A percentile compares a stretch with the other conserved stretches of the same genome.
Evolutionary conservation across 2,113 vertebrate genomes (phyloP).

Genomic region (Megaceryle maxima): DNA sequence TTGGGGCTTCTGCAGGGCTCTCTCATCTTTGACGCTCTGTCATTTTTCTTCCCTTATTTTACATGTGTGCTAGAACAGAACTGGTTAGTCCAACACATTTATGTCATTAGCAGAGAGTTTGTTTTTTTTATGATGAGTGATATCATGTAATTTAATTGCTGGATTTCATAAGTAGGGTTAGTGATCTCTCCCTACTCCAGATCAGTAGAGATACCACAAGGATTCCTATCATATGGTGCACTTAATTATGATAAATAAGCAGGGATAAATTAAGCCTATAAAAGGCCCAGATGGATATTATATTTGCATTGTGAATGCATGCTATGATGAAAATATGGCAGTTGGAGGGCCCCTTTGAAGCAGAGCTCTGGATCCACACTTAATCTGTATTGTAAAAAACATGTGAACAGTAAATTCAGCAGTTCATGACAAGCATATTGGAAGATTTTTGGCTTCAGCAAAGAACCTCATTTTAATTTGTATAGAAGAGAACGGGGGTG

Average conservation of each 20-base stretch:
- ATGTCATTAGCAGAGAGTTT: conserved; percentile 7
- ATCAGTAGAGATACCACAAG: conserved; percentile 47
- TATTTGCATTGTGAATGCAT: conserved; percentile 33
- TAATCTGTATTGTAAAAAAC: conserved; percentile 42
- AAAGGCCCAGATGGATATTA: conserved; percentile 46
- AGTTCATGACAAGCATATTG: conserved; percentile 19
- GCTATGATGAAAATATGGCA: conserved; percentile 38
- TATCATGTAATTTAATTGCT: conserved; percentile 47
- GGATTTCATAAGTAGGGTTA: conserved; percentile 40
- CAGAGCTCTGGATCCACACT: conserved; percentile 26
- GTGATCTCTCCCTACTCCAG: conserved; percentile 41
- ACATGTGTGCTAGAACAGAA: neutral
- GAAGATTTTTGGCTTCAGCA: neutral
- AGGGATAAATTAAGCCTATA: conserved; percentile 41
- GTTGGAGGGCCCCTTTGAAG: conserved; percentile 36
- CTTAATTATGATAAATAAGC: conserved; percentile 59
- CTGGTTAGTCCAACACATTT: conserved; percentile 23
- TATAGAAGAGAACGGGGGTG: neutral
- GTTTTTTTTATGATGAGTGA: conserved; percentile 3
- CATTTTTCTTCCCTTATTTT: neutral
- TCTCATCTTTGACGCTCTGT: neutral
- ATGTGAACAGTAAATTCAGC: conserved; percentile 48
- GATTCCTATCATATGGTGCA: conserved; percentile 43
- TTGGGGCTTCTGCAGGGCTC: neutral
- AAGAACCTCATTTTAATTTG: neutral